These are phyloP conservation scores for Onychomys leucogaster DNA, from an alignment of 2,797 vertebrate genomes.

Conservation along the genomic window DNA sequence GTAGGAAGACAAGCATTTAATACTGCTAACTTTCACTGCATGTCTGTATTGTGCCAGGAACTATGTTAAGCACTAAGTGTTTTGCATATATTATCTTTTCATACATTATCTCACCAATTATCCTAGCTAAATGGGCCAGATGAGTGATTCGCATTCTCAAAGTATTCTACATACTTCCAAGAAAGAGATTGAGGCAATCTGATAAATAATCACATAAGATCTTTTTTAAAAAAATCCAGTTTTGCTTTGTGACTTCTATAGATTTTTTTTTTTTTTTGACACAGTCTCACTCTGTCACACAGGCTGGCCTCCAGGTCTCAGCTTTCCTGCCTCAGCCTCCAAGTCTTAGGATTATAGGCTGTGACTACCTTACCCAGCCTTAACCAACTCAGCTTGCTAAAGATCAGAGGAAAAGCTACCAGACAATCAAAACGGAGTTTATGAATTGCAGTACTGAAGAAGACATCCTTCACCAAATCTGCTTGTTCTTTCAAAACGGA, in stretches of 20 bases:
- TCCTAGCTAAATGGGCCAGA: constrained; percentile 40
- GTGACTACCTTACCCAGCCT: too few species aligned
- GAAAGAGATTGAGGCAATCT: constrained; percentile 54
- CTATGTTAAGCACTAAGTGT: constrained; percentile 30
- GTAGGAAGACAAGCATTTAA: neutral
- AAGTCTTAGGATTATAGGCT: neutral
- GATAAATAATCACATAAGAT: constrained; percentile 37
- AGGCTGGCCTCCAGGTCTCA: neutral
- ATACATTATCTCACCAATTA: constrained; percentile 49
- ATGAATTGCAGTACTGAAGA: neutral
- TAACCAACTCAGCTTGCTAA: neutral
- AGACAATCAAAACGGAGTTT: constrained; percentile 36
- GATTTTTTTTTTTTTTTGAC: neutral
- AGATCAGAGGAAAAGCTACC: constrained; percentile 34
- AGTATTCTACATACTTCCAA: constrained; percentile 39
- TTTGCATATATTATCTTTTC: constrained; percentile 57
- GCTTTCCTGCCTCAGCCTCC: neutral
- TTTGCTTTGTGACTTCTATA: neutral
- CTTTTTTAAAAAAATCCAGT: neutral
- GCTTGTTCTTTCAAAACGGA: constrained; percentile 21
- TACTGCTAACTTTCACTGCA: neutral
- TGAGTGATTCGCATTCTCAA: constrained; percentile 54
- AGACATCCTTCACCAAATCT: constrained; percentile 17
- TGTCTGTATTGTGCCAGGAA: neutral
- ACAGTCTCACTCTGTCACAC: neutral